Evolutionary conservation across 2,888 invertebrate species (phyloP).

Genomic region (Amphipoea oculea): DNA sequence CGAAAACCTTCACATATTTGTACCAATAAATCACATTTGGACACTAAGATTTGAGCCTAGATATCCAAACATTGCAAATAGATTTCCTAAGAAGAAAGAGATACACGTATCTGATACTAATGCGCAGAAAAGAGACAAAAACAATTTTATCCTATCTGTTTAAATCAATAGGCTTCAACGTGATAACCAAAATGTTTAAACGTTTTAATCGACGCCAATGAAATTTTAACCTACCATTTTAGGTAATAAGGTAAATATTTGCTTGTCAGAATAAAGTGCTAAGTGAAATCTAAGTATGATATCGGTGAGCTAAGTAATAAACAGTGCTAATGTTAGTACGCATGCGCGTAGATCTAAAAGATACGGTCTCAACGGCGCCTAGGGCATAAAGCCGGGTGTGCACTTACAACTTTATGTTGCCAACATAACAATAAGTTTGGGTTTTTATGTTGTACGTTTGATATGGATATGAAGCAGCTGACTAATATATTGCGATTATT

Average conservation of each 20-base stretch:
- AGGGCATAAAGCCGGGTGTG: constrained; percentile 66
- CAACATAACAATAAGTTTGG: constrained; percentile 49
- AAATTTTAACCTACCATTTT: constrained; percentile 34
- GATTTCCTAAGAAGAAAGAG: constrained; percentile 57
- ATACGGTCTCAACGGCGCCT: constrained; percentile 75
- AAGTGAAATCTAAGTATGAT: constrained; percentile 73
- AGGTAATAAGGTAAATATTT: constrained; percentile 42
- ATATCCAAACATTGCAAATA: constrained; percentile 61
- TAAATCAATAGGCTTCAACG: constrained; percentile 65
- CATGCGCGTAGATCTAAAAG: constrained; percentile 80
- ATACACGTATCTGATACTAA: constrained; percentile 42
- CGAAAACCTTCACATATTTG: constrained; percentile 59
- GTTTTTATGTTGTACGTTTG: constrained; percentile 40
- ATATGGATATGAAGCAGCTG: constrained; percentile 49
- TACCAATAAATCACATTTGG: constrained; percentile 65
- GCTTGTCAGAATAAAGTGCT: constrained; percentile 52
- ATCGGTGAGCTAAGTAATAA: constrained; percentile 80
- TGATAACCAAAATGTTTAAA: constrained; percentile 59
- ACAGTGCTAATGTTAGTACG: constrained; percentile 76
- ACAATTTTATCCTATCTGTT: constrained; percentile 60
- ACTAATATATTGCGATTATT: constrained; percentile 35
- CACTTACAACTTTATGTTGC: constrained; percentile 51
- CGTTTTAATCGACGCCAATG: constrained; percentile 25
- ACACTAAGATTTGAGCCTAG: constrained; percentile 57
- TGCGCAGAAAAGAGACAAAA: constrained; percentile 59